A percentile compares a stretch with the other conserved stretches of the same genome.
phyloP scores from a whole-genome alignment of 2,113 vertebrate genomes.

The Charadrius vociferus region DNA sequence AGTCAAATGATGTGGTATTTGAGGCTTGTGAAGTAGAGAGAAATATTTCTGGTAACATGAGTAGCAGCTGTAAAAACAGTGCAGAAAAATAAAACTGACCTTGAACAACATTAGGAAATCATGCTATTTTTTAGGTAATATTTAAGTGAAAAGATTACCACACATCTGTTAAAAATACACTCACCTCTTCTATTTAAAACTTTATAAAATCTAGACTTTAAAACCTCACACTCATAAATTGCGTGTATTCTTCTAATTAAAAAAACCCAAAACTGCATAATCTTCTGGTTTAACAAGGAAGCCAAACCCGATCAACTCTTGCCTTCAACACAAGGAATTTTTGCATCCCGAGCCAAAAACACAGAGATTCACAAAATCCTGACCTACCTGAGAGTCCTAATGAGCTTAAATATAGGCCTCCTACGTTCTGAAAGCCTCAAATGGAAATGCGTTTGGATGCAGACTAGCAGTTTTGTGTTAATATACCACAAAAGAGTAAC shows the following conservation, averaged over 20 bases:
- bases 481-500: neutral
- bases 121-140: neutral
- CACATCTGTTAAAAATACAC: neutral
- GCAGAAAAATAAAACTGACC: constrained; percentile 13
- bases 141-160: neutral
- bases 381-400: constrained; percentile 20
- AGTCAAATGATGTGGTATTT: constrained; percentile 46
- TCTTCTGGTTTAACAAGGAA: neutral
- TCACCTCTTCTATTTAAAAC: neutral
- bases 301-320: neutral
- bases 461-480: neutral
- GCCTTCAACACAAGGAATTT: neutral
- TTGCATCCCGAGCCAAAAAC: neutral
- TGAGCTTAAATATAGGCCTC: neutral
- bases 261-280: neutral
- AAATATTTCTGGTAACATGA: constrained; percentile 43
- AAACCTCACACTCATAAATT: neutral
- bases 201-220: neutral
- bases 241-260: neutral
- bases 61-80: constrained; percentile 65
- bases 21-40: constrained; percentile 40
- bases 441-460: neutral
- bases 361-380: constrained; percentile 6
- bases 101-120: constrained; percentile 13
- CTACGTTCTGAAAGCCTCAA: neutral